phyloP scores from a whole-genome alignment of 2,797 vertebrate species.

The Leucoraja ocellata region DNA sequence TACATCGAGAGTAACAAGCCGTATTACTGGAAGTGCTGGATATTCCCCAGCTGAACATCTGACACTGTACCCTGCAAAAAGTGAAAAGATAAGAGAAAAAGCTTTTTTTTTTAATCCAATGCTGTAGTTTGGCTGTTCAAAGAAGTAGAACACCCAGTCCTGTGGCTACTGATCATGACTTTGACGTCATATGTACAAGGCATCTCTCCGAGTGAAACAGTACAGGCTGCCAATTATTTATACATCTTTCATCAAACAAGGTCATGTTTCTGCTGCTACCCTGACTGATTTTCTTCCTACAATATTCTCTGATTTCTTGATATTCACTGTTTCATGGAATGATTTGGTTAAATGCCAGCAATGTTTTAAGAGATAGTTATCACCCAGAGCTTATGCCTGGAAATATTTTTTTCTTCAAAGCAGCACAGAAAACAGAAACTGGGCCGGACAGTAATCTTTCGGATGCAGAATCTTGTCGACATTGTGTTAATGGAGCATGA shows the following conservation, averaged over 20 bases:
- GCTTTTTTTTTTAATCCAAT: too few species aligned
- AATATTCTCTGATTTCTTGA: conserved; percentile 12
- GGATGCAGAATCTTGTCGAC: neutral
- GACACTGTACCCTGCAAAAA: neutral
- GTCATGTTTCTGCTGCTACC: neutral
- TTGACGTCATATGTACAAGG: neutral
- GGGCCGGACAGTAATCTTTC: neutral
- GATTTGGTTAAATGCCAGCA: neutral
- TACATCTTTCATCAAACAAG: neutral
- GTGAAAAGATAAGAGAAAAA: neutral
- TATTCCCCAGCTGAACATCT: neutral
- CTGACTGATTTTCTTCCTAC: neutral
- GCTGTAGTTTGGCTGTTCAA: neutral
- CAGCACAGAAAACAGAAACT: neutral
- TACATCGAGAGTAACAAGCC: neutral
- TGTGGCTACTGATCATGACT: neutral
- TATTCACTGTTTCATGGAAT: neutral
- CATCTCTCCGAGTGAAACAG: neutral
- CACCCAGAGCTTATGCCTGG: neutral
- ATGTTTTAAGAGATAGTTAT: neutral
- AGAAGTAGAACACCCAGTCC: neutral
- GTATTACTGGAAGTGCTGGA: neutral
- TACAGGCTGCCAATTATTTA: neutral
- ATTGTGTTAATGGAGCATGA: conserved; percentile 3
- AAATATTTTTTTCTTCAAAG: conserved; percentile 12